A percentile compares a stretch with the other conserved stretches of the same genome.
Conservation (phyloP, 2,888 invertebrate genomes). For the Mimachlamys varia region DNA sequence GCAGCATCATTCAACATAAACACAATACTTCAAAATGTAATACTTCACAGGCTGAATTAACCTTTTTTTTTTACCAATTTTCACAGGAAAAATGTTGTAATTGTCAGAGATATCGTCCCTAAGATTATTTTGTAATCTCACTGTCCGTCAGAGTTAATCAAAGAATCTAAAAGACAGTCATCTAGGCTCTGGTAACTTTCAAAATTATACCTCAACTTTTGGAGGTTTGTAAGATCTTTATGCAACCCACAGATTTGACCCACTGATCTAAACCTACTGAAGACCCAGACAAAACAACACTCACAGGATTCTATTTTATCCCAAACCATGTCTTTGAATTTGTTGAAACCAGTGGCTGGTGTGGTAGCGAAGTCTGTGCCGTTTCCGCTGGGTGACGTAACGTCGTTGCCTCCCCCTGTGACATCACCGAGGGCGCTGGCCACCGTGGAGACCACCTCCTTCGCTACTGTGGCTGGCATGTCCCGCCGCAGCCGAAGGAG, state of each 20-base stretch:
- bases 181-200: background rate
- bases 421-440: background rate
- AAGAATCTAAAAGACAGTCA: no score
- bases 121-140: no score
- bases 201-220: background rate
- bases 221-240: no score
- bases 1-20: no score
- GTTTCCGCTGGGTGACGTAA: conserved; percentile 37
- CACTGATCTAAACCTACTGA: no score
- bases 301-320: conserved; percentile 70
- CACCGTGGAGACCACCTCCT: conserved; percentile 1
- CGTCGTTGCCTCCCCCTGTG: conserved; percentile 1
- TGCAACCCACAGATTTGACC: no score
- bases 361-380: conserved; percentile 56
- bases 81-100: no score
- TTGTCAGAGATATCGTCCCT: no score
- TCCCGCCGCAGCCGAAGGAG: conserved; percentile 44
- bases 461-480: conserved; percentile 41
- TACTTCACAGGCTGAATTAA: no score
- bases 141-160: no score
- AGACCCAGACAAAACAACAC: conserved; percentile 28
- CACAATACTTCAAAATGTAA: no score
- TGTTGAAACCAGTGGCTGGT: conserved; percentile 61
- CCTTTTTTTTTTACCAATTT: no score
- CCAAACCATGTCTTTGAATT: conserved; percentile 68